Evolutionary conservation across 2,888 invertebrate genomes (phyloP), one percentile per base, ranked within the genome.

Genomic region (Dynastes grantii): DNA sequence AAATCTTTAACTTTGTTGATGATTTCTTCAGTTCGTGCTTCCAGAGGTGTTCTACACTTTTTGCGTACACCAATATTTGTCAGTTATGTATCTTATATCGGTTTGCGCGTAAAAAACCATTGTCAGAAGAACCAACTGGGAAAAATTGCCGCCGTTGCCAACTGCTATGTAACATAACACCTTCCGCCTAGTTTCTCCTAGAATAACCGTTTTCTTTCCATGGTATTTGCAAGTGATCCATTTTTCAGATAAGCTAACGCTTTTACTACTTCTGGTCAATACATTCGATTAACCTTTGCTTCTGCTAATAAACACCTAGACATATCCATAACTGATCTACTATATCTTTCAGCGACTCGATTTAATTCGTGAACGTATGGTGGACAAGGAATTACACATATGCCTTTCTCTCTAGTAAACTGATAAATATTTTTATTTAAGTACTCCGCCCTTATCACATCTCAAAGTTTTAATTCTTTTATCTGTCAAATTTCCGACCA

Each of bases 321-420:
- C 49, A 68, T 68, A 27, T 68, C 49, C 67, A 68, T 68, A 22
- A 68, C 49, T 49, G 45, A 45, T 27, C 49, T 45, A 45, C 16
- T 68, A 11, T 68, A 68, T 13, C 49, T 68, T 53, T 76, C 67
- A 6, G 83, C 84, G 13, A 78, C 79, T 49, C 83, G 83, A 77
- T 83, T 85, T 37, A 82, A 77, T 77, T 84, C 80, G 78, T 82
- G 83, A 61, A 81, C 80, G 76, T 84, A 84, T 2, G 81, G 76
- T 79, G 83, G 83, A 76, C 82, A 81, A 40, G 81, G 68, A 63
- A 80, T 76, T 64, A 82, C 70, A 58, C 51, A 29, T 58, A 84
- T 83, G 2, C 82, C 80, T 71, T 82, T 83, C 22, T 83, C 76
- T 63, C 78, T 81, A 16, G 71, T 71, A 63, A 83, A 83, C n/a